These are phyloP conservation scores for Ypsolopha sequella DNA, from an alignment of 2,888 invertebrate genomes.

Conservation along the genomic window DNA sequence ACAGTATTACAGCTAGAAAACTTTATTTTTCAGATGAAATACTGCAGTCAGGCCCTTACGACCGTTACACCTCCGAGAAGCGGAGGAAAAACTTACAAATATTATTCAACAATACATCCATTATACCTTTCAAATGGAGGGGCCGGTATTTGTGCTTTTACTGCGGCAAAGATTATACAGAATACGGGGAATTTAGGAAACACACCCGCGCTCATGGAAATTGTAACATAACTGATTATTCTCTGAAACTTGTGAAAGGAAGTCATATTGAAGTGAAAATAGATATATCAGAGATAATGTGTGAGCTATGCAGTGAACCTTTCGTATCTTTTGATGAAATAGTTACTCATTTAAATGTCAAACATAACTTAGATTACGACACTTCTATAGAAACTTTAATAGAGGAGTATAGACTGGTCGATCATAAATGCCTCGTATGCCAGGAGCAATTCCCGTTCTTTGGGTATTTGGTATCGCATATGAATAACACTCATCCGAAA, in stretches of 20 bases:
- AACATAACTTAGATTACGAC: slow-evolving; percentile 6
- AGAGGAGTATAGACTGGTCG: slow-evolving; percentile 2
- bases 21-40: slow-evolving; percentile 4
- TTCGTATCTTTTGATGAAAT: not conserved
- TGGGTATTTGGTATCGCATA: slow-evolving; percentile 5
- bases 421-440: slow-evolving; percentile 5
- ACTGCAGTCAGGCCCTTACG: slow-evolving; percentile 25
- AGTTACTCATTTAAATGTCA: slow-evolving; percentile 1
- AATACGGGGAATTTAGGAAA: slow-evolving; percentile 4
- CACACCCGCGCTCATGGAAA: slow-evolving; percentile 5
- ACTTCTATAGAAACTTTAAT: not conserved
- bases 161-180: slow-evolving; percentile 5
- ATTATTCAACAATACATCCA: slow-evolving; percentile 50
- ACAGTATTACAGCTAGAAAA: slow-evolving; percentile 1
- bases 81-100: slow-evolving; percentile 50
- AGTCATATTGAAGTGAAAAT: slow-evolving; percentile 6
- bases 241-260: slow-evolving; percentile 5
- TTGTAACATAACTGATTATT: slow-evolving; percentile 1
- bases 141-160: slow-evolving; percentile 5
- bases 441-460: slow-evolving; percentile 5
- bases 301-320: slow-evolving; percentile 2
- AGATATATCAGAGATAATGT: slow-evolving; percentile 4
- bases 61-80: slow-evolving; percentile 35
- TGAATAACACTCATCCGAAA: slow-evolving; percentile 4
- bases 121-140: slow-evolving; percentile 18